These are phyloP conservation scores for Onychomys leucogaster DNA, from an alignment of 2,797 vertebrate species.

Conservation along the genomic window DNA sequence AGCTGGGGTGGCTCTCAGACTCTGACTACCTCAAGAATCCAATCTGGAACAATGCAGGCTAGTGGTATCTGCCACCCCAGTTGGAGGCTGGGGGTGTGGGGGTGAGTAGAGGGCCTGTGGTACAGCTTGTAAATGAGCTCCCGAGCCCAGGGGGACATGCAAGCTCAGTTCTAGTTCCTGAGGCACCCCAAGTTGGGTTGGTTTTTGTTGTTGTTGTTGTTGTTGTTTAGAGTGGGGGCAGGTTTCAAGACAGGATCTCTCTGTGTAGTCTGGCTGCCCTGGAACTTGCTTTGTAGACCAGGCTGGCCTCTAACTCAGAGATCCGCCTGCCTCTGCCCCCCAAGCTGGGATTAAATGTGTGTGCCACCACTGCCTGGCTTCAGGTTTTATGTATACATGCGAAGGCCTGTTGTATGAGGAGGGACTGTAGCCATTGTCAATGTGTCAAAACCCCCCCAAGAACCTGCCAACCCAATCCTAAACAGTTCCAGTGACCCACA, in stretches of 20 bases:
- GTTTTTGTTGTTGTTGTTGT: not conserved
- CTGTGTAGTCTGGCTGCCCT: not conserved
- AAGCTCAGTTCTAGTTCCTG: not conserved
- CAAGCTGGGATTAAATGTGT: not conserved
- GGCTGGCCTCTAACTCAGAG: no score
- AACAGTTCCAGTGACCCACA: not conserved
- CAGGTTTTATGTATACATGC: not conserved
- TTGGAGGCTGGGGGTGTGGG: constrained; percentile 27
- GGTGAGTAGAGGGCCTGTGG: constrained; percentile 20
- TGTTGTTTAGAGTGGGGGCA: no score
- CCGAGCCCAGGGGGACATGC: not conserved
- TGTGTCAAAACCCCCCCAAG: not conserved
- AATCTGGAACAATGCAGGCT: constrained; percentile 58
- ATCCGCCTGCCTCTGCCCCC: no score
- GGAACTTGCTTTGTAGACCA: not conserved
- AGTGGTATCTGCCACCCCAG: not conserved
- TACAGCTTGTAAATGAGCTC: not conserved
- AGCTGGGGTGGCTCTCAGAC: not conserved
- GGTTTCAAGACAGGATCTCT: not conserved
- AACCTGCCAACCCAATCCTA: not conserved
- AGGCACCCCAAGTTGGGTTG: not conserved
- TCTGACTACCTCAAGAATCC: constrained; percentile 30
- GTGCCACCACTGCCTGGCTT: not conserved
- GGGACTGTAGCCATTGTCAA: not conserved
- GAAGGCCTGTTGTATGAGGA: not conserved